These are phyloP conservation scores for Drosophila peninsularis DNA, from an alignment of 2,888 invertebrate species.

Conservation along the genomic window DNA sequence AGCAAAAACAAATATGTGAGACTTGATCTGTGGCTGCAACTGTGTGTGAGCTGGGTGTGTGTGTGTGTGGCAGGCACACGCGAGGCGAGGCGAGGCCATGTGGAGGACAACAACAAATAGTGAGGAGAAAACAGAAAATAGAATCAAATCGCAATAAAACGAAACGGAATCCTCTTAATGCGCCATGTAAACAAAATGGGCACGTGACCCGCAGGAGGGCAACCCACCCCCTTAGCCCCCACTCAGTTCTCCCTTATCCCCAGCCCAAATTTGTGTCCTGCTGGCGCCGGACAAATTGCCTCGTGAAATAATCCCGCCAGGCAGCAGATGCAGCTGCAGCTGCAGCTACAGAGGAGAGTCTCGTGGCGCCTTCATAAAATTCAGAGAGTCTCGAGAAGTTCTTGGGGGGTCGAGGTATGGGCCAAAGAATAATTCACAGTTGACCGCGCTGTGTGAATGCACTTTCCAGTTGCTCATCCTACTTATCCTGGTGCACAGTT, in stretches of 20 bases:
- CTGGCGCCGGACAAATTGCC: slow-evolving; percentile 67
- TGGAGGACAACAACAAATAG: slow-evolving; percentile 40
- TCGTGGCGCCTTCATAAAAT: slow-evolving; percentile 58
- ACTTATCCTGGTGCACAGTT: slow-evolving; percentile 10
- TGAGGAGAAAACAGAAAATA: slow-evolving; percentile 53
- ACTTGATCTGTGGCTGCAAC: slow-evolving; percentile 49
- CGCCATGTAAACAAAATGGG: slow-evolving; percentile 81
- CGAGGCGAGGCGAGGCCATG: slow-evolving; percentile 18
- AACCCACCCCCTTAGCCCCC: not conserved
- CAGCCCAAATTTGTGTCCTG: slow-evolving; percentile 31
- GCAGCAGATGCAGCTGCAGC: slow-evolving; percentile 40
- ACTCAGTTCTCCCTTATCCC: not conserved
- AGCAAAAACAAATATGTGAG: slow-evolving; percentile 53
- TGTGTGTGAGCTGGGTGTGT: slow-evolving; percentile 2
- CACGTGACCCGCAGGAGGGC: slow-evolving; percentile 77
- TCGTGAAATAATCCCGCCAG: slow-evolving; percentile 57
- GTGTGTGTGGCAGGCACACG: slow-evolving; percentile 33
- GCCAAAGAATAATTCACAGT: slow-evolving; percentile 47
- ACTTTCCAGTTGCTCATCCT: slow-evolving; percentile 22
- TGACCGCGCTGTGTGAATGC: slow-evolving; percentile 39
- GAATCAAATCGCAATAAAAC: slow-evolving; percentile 76
- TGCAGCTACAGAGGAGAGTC: slow-evolving; percentile 2
- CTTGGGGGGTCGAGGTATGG: not conserved
- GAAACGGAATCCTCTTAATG: slow-evolving; percentile 81
- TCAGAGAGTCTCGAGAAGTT: slow-evolving; percentile 7